These are phyloP conservation scores for Archips xylosteana DNA, from an alignment of 2,888 invertebrate species.

Conservation along the genomic window DNA sequence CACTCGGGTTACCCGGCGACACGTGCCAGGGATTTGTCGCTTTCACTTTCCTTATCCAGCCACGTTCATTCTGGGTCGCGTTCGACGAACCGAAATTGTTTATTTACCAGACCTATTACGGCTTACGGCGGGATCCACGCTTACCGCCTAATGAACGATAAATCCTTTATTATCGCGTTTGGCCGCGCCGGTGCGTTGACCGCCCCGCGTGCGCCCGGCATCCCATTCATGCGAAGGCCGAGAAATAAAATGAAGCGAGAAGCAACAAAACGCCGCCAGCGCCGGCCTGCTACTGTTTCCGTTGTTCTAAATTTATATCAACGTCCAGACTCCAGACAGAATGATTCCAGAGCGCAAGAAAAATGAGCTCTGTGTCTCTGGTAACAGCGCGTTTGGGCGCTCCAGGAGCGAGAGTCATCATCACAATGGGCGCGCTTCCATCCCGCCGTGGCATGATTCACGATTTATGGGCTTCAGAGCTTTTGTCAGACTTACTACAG, in stretches of 20 bases:
- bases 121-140: conserved; percentile 32
- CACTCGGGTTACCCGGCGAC: conserved; percentile 57
- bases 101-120: conserved; percentile 57
- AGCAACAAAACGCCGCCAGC: conserved; percentile 54
- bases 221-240: conserved; percentile 81
- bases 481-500: conserved; percentile 82
- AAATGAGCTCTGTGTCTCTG: conserved; percentile 58
- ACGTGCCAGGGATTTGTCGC: conserved; percentile 67
- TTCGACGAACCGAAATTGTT: conserved; percentile 67
- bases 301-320: conserved; percentile 80
- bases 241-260: conserved; percentile 64
- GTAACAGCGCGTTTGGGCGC: conserved; percentile 52
- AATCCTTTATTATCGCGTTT: conserved; percentile 67
- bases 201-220: conserved; percentile 55
- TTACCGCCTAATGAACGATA: conserved; percentile 69
- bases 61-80: conserved; percentile 63
- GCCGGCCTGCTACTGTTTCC: conserved; percentile 66
- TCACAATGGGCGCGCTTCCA: conserved; percentile 59
- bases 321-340: conserved; percentile 56
- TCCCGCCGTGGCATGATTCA: conserved; percentile 64
- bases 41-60: conserved; percentile 73
- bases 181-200: conserved; percentile 61
- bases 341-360: conserved; percentile 51
- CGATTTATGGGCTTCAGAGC: conserved; percentile 51
- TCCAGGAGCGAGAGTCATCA: conserved; percentile 61